Conservation (phyloP, 2,113 vertebrate species). For the Cheirogaleus medius region DNA sequence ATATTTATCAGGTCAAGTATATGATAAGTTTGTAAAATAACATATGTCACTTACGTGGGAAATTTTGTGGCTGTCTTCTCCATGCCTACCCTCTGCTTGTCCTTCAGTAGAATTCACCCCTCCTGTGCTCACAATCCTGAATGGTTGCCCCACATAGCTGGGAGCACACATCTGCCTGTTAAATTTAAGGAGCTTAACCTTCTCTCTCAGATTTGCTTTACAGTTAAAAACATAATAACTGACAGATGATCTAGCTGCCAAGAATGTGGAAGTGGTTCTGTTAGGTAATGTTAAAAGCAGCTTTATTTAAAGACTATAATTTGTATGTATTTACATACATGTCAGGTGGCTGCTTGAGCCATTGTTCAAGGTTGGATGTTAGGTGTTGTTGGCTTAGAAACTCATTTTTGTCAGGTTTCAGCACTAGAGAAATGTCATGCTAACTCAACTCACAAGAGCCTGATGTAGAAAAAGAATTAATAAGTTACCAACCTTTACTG, state of each 20-base stretch:
- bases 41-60: background rate
- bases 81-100: background rate
- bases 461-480: background rate
- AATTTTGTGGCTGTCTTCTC: background rate
- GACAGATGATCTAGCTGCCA: background rate
- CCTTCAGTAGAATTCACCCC: background rate
- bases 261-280: background rate
- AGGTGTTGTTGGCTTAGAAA: background rate
- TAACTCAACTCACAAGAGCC: background rate
- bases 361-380: background rate
- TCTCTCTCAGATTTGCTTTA: background rate
- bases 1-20: slow-evolving; percentile 40
- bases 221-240: background rate
- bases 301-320: background rate
- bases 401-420: background rate
- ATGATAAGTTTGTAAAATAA: background rate
- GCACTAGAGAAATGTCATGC: background rate
- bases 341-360: background rate
- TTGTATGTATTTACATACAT: background rate
- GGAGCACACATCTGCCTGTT: background rate
- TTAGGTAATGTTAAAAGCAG: background rate
- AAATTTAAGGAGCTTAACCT: background rate
- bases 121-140: background rate
- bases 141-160: too few species aligned
- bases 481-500: background rate